Base-by-base conservation (phyloP, 2,113 vertebrate genomes). In the Vanacampus margaritifer region DNA sequence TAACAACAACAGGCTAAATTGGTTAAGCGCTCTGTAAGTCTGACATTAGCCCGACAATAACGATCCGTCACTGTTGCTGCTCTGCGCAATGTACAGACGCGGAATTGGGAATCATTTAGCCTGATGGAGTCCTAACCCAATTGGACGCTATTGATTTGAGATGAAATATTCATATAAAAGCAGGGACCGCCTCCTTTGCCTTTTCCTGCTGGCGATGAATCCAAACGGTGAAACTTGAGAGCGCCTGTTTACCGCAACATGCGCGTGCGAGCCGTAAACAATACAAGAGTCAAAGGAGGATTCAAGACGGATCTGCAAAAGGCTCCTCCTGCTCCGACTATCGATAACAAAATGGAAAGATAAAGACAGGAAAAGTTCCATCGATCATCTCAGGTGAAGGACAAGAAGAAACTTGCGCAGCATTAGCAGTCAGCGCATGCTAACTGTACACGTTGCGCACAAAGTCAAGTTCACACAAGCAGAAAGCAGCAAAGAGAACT, bases 401-500 rank as follows among this genome's bases (percentile, higher is more conserved):
- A 77, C 68, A 78, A 39, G 65, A 82, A 41, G 54, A 46, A 73
- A 80, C 78, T 84, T 63, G 66, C 51, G 50, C 62, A 77, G 68
- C 53, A 85, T 86, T 87, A 83, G 82, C 51, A 79, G 51, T 73
- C 79, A 67, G 28, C 36, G 60, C 71, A 45, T 58, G 56, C 71
- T 35, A 78, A 54, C 69, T 69, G 39, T 83, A 57, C 60, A 78
- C 54, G 46, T 84, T 51, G 68, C 41, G 69, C 86, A 74, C 72
- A 86, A 89, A 87, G 81, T 85, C 86, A 90, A 87, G 89, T 85
- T 85, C 74, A 82, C 80, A 83, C 84, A 86, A 60, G 76, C 77
- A 74, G 46, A 73, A 64, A 62, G 7, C 62, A 74, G 74, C 43
- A 63, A 65, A 53, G 54, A 60, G 36, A 82, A 81, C 72, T 81